phyloP scores from a whole-genome alignment of 2,797 vertebrate species.

The Naso thynnoides region DNA sequence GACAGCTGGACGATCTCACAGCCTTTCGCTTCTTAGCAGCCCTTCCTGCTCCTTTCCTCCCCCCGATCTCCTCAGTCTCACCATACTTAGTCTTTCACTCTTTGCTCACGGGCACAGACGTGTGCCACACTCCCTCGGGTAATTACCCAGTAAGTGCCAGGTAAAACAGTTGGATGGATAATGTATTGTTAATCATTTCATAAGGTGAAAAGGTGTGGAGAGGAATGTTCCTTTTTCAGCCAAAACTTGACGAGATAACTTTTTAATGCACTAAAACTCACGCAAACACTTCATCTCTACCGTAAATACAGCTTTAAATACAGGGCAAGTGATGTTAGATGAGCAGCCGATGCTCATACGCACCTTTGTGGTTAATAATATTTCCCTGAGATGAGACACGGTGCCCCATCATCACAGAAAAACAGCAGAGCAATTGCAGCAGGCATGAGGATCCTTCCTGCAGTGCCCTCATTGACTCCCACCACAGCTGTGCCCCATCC shows the following conservation, averaged over 20 bases:
- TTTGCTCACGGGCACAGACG: constrained; percentile 54
- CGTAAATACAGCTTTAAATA: constrained; percentile 4
- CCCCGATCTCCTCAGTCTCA: constrained; percentile 37
- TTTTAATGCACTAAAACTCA: not conserved
- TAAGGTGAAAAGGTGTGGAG: constrained; percentile 37
- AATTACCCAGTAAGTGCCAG: constrained; percentile 67
- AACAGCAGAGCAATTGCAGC: constrained; percentile 65
- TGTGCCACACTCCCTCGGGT: constrained; percentile 35
- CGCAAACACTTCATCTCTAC: not conserved
- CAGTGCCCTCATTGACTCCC: constrained; percentile 76
- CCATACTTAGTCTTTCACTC: constrained; percentile 63
- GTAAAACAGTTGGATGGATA: constrained; percentile 52
- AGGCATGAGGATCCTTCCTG: constrained; percentile 67
- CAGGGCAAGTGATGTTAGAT: not conserved
- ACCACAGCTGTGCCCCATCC: constrained; percentile 78
- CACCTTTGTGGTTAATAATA: constrained; percentile 35
- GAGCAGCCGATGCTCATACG: constrained; percentile 19
- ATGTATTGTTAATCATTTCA: constrained; percentile 57
- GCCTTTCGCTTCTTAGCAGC: constrained; percentile 51
- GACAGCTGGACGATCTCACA: constrained; percentile 74
- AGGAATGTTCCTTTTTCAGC: not conserved
- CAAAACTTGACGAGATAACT: constrained; percentile 6
- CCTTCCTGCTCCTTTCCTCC: constrained; percentile 40
- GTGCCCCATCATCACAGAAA: constrained; percentile 38
- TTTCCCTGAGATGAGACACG: constrained; percentile 52